Evolutionary conservation across 2,888 invertebrate genomes (phyloP).

Genomic region (Ochlodes sylvanus): DNA sequence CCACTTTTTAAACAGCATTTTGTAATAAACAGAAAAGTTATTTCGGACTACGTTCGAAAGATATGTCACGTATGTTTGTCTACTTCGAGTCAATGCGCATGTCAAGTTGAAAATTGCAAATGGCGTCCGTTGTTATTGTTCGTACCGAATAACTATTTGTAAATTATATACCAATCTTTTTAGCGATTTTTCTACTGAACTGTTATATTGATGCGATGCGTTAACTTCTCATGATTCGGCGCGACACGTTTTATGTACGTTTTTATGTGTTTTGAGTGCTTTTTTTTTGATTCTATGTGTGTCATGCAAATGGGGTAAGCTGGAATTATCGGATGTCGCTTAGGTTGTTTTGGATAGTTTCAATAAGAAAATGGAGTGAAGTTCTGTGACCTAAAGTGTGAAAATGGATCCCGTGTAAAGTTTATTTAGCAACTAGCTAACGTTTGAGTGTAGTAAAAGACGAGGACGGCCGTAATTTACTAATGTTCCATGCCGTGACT

Average conservation of each 20-base stretch:
- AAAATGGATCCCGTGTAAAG: constrained; percentile 77
- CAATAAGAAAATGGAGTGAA: constrained; percentile 79
- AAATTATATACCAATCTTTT: constrained; percentile 88
- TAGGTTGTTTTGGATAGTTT: constrained; percentile 85
- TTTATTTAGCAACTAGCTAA: constrained; percentile 63
- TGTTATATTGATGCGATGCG: constrained; percentile 82
- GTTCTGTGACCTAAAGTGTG: constrained; percentile 76
- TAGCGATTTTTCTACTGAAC: constrained; percentile 85
- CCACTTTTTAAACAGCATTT: background rate
- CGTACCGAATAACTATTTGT: constrained; percentile 93
- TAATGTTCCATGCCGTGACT: constrained; percentile 85
- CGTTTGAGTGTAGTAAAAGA: constrained; percentile 59
- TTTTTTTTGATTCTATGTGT: constrained; percentile 87
- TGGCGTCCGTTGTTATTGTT: constrained; percentile 99
- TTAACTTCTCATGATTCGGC: constrained; percentile 79
- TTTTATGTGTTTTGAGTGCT: constrained; percentile 83
- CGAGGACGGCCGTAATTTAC: constrained; percentile 73
- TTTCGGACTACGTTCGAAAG: constrained; percentile 59
- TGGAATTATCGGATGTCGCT: constrained; percentile 85
- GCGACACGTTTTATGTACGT: constrained; percentile 80
- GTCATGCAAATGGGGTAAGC: constrained; percentile 91
- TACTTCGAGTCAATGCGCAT: constrained; percentile 87
- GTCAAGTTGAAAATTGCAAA: constrained; percentile 96
- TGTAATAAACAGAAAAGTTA: background rate
- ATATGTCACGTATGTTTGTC: constrained; percentile 75